Percentiles rank a stretch among this genome's conserved stretches.
These are phyloP conservation scores for Macrocentrus cingulum DNA, from an alignment of 1,140 invertebrate genomes.

Conservation along the genomic window DNA sequence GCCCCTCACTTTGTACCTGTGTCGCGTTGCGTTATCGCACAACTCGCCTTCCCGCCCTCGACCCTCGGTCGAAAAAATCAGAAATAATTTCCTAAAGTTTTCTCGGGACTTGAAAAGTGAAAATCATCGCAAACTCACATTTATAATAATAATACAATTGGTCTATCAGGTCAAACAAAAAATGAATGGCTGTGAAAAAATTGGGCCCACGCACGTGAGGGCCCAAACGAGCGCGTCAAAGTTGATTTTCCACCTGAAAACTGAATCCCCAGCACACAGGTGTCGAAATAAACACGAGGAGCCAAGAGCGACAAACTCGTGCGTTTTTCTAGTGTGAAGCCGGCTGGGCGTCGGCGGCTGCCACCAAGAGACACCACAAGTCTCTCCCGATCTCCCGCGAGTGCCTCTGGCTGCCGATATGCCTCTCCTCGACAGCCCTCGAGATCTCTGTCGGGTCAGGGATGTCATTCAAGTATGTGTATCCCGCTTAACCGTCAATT, in stretches of 20 bases:
- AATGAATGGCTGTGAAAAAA: no score
- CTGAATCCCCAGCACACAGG: constrained; percentile 23
- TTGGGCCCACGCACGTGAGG: no score
- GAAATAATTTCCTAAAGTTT: no score
- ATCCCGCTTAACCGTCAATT: no score
- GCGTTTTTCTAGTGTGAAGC: constrained; percentile 47
- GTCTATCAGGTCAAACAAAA: no score
- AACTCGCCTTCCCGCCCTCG: no score
- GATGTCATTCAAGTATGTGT: background rate
- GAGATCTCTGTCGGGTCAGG: background rate
- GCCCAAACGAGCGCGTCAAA: no score
- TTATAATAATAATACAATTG: no score
- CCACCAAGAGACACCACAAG: constrained; percentile 33
- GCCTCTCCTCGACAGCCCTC: background rate
- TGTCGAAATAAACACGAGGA: constrained; percentile 23
- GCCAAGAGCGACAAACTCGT: constrained; percentile 3
- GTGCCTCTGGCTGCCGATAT: constrained; percentile 50
- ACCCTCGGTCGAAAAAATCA: no score
- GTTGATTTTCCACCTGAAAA: constrained; percentile 26
- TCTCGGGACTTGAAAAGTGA: no score
- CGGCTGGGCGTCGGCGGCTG: constrained; percentile 53
- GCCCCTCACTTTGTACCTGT: background rate
- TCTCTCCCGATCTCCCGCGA: constrained; percentile 25
- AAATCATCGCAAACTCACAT: no score
- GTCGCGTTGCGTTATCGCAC: background rate